A percentile compares a stretch with the other conserved stretches of the same genome.
phyloP scores from a whole-genome alignment of 2,888 invertebrate species.

The Congeria kusceri region DNA sequence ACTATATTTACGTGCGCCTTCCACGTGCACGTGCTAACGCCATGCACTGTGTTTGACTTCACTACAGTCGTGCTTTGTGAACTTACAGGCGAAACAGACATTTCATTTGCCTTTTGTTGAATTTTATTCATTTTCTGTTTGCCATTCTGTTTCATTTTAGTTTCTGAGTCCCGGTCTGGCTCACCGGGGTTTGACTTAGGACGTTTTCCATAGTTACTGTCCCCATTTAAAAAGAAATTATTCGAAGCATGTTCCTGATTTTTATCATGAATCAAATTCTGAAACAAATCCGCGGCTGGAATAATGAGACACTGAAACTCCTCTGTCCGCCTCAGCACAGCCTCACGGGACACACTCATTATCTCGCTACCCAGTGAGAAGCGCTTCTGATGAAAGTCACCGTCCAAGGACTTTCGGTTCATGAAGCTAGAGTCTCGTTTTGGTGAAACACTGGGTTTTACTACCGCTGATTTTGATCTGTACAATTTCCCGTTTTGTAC shows the following conservation, averaged over 20 bases:
- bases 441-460: too few relatives aligned
- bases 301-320: slow-evolving; percentile 25
- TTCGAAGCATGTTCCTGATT: slow-evolving; percentile 8
- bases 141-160: not conserved
- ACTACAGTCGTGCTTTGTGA: too few relatives aligned
- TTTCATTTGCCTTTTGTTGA: not conserved
- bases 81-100: not conserved
- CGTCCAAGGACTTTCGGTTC: too few relatives aligned
- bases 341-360: slow-evolving; percentile 17
- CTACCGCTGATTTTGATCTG: too few relatives aligned
- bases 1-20: not conserved
- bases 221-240: not conserved
- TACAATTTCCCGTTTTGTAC: too few relatives aligned
- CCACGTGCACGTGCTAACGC: not conserved
- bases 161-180: not conserved
- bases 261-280: slow-evolving; percentile 12
- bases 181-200: not conserved
- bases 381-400: not conserved
- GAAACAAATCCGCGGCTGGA: slow-evolving; percentile 19
- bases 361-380: slow-evolving; percentile 18
- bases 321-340: slow-evolving; percentile 2
- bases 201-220: slow-evolving; percentile 14
- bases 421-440: too few relatives aligned
- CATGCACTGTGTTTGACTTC: not conserved
- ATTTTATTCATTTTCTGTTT: not conserved